Conservation (phyloP, 2,113 vertebrate species). For the Phylloscopus trochilus region DNA sequence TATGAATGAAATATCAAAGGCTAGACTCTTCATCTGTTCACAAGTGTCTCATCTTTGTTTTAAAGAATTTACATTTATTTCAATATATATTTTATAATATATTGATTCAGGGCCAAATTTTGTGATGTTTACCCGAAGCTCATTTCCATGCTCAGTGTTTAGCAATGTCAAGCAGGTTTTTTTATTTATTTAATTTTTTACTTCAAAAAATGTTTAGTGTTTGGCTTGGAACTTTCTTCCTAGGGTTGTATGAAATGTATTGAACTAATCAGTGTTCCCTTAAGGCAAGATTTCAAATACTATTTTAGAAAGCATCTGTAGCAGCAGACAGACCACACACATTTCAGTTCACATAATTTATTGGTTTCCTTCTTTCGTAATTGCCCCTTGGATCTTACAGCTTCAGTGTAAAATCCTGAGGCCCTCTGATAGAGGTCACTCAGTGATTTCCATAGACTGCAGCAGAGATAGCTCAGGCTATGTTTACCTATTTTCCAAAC, state of each 20-base stretch:
- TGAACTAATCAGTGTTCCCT: not conserved
- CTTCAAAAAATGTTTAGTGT: not conserved
- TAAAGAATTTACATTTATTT: not conserved
- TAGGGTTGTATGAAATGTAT: not conserved
- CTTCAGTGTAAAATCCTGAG: not conserved
- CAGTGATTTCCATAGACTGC: not conserved
- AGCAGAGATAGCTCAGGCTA: not conserved
- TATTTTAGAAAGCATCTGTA: constrained; percentile 38
- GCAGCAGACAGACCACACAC: constrained; percentile 32
- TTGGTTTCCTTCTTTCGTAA: constrained; percentile 39
- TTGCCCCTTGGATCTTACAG: constrained; percentile 20
- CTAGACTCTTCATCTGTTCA: not conserved
- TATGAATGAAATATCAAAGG: not conserved
- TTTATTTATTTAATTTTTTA: not conserved
- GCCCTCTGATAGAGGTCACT: not conserved
- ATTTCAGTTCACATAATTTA: constrained; percentile 43
- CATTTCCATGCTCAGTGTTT: not conserved
- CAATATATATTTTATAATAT: not conserved
- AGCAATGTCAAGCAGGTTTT: not conserved
- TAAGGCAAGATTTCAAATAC: constrained; percentile 27
- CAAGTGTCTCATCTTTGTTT: not conserved
- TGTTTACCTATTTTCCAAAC: not conserved
- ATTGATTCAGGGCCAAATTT: not conserved
- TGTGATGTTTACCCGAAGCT: not conserved
- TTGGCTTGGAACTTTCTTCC: not conserved